These are phyloP conservation scores for Vulpes lagopus DNA, from an alignment of 2,113 vertebrate genomes.

Conservation along the genomic window DNA sequence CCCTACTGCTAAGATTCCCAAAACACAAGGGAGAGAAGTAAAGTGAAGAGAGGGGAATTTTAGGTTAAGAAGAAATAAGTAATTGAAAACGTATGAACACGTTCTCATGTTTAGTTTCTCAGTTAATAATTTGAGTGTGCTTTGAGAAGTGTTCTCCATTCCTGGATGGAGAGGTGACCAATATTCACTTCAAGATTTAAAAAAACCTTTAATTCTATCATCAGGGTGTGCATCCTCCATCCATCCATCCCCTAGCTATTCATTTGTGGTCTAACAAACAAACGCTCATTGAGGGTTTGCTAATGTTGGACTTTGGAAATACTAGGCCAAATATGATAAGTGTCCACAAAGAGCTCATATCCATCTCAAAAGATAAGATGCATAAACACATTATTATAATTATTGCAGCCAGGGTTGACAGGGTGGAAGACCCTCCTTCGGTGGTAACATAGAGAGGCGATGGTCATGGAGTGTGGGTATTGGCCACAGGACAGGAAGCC, in stretches of 20 bases:
- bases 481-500: not conserved
- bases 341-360: not conserved
- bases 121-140: not conserved
- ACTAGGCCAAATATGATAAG: not conserved
- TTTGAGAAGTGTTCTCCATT: not conserved
- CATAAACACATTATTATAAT: not conserved
- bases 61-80: constrained; percentile 1
- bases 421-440: not conserved
- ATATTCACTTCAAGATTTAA: not conserved
- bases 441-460: not conserved
- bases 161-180: not conserved
- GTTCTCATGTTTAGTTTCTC: not conserved
- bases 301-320: constrained; percentile 22
- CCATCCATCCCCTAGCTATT: not conserved
- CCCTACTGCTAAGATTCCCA: not conserved
- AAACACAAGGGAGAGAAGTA: not conserved
- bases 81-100: not conserved
- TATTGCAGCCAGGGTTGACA: not conserved
- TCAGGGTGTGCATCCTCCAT: not conserved
- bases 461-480: accelerated
- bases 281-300: not conserved
- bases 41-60: not conserved
- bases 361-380: not conserved
- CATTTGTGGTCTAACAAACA: not conserved
- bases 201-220: constrained; percentile 6